These are phyloP conservation scores for Tiliacea aurago DNA, from an alignment of 2,888 invertebrate species.

Conservation along the genomic window DNA sequence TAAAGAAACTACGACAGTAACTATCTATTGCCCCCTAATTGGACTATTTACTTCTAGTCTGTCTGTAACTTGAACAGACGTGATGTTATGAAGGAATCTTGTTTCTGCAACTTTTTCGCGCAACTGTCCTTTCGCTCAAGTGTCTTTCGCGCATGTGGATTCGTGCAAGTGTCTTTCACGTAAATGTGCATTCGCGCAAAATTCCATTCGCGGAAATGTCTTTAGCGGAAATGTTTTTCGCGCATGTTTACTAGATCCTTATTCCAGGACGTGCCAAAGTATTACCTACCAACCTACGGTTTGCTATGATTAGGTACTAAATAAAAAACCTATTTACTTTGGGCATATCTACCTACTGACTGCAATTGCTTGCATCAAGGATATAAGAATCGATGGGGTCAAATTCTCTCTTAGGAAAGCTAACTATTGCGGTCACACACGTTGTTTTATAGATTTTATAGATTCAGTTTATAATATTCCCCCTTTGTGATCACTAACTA, in stretches of 20 bases:
- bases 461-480: not conserved
- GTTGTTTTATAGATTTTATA: not conserved
- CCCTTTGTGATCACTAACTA: not conserved
- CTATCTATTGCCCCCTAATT: too few relatives aligned
- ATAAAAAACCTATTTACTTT: not conserved
- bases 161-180: too few relatives aligned
- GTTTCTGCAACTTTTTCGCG: too few relatives aligned
- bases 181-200: too few relatives aligned
- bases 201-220: too few relatives aligned
- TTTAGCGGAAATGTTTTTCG: too few relatives aligned
- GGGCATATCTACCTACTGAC: not conserved
- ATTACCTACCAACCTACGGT: not conserved
- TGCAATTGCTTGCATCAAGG: not conserved
- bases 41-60: too few relatives aligned
- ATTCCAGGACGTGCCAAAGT: not conserved
- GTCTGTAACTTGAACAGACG: too few relatives aligned
- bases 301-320: not conserved
- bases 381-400: constrained; percentile 2
- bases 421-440: not conserved
- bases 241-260: not conserved
- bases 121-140: too few relatives aligned
- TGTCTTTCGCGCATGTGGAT: too few relatives aligned
- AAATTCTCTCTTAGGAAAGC: not conserved
- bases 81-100: too few relatives aligned
- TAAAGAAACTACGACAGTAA: too few relatives aligned